Evolutionary conservation across 1,140 invertebrate species (phyloP), one percentile per base, ranked within the genome.

Genomic region (Scaptomyza pallida): DNA sequence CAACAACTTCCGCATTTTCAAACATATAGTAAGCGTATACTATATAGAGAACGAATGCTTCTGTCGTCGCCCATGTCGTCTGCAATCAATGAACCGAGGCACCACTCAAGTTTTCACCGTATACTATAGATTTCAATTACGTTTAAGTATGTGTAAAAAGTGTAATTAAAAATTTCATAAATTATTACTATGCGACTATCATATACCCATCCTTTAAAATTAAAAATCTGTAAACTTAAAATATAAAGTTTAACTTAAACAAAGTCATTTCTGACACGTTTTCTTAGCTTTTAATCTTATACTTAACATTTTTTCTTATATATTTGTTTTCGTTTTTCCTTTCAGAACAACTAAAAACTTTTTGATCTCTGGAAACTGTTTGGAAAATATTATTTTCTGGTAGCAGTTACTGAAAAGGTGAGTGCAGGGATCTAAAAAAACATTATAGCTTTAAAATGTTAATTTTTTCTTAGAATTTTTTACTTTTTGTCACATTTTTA

Each of bases 1-100:
- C 72, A 88, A 81, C 73, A 86, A 75, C 82, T 86, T 86, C 81
- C 81, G 81, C 82, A 78, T 86, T 86, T 78, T 86, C 82, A 81
- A 86, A 88, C 77, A 85, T 80, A 77, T 76, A 69, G 61, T 51
- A 57, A 61, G 41, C 13, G 71, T 71, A 71, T 56, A n/a, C n/a
- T n/a, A n/a, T n/a, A n/a, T n/a, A n/a, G n/a, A 48, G 50, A 30
- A 19, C 50, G 33, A 6, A 33, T 10, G 61, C 44, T 65, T 37
- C 47, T 51, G 35, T 45, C 45, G 69, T 35, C 69, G 61, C 13
- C 61, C 55, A 68, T 62, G 64, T 68, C 57, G 72, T 63, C 78
- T 68, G 78, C 82, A 74, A 88, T 78, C 74, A 86, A 61, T 85
- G 82, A 86, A 80, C 81, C 68, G 57, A 55, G 47, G 48, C 45